Evolutionary conservation across 2,113 vertebrate species (phyloP), one percentile per base, ranked within the genome.

Genomic region (Psittacus erithacus): DNA sequence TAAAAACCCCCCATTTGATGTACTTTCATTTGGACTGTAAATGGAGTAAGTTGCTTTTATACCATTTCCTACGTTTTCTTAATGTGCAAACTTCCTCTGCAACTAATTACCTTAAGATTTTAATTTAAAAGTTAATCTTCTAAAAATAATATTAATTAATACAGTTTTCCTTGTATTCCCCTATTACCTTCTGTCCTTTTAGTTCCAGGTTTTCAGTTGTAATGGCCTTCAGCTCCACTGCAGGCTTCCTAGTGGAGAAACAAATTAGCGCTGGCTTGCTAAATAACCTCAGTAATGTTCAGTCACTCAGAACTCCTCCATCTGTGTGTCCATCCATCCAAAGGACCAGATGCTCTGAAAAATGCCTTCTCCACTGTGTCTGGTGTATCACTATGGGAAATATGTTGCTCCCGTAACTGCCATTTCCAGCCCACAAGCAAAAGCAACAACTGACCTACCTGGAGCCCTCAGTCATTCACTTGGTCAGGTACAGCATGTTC

Each of bases 291-390:
- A 53, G 82, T 74, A 96, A 97, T 96, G 94, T 43, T 96, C 95
- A 97, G 86, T 79, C 93, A 93, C 86, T 97, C 88, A 91, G 87
- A 98, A 97, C 96, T 82, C 73, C 69, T 95, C 97, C 95, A 97
- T 97, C 97, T 98, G 97, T 69, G 63, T 93, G 93, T 93, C 88
- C 63, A 67, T 84, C 93, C 92, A 94, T 67, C 95, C 95, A 94
- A 69, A 95, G 93, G 97, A 91, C 47, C 97, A 98, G 97, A 88
- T 97, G 96, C 89, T 97, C 68, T 77, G 88, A 85, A 87, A 95
- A 93, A 95, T 3, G 20, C 83, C 70, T 92, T 82, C 38, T 70
- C 93, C 86, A 73, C 95, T 89, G 92, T 89, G 82, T 73, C 87
- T 86, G 87, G 80, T 57, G 62, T 53, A 96, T 97, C 84, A 81